phyloP scores from a whole-genome alignment of 2,113 vertebrate genomes.

The Amblyornis subalaris region DNA sequence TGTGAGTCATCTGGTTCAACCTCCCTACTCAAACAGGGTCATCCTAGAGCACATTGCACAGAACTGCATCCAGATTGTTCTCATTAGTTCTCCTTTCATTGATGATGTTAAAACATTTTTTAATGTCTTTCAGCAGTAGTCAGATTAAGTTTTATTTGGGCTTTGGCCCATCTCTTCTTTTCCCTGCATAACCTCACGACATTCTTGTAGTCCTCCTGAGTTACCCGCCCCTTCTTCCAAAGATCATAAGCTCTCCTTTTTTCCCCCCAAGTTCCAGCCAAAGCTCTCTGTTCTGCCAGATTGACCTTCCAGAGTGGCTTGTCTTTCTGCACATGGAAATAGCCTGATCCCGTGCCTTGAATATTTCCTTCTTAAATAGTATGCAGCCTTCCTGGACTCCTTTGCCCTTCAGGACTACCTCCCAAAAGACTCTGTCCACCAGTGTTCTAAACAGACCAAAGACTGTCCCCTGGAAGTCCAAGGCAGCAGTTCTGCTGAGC shows the following conservation, averaged over 20 bases:
- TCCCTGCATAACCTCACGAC: not conserved
- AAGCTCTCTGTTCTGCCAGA: not conserved
- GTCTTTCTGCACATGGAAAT: not conserved
- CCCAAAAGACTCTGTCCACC: not conserved
- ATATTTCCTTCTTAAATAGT: not conserved
- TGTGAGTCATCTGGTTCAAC: not conserved
- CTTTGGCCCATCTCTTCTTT: not conserved
- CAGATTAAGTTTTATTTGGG: too few relatives aligned
- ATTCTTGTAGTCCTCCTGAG: not conserved
- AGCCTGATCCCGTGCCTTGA: not conserved
- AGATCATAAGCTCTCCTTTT: not conserved
- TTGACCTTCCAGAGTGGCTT: not conserved
- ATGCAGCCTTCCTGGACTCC: not conserved
- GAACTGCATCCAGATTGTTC: too few relatives aligned
- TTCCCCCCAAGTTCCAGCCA: not conserved
- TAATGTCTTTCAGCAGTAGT: too few relatives aligned
- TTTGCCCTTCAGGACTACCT: not conserved
- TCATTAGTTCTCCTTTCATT: too few relatives aligned
- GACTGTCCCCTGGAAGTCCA: not conserved
- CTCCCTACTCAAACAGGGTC: not conserved
- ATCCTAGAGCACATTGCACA: too few relatives aligned
- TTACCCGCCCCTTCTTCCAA: accelerated
- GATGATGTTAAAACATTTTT: too few relatives aligned
- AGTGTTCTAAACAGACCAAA: not conserved
- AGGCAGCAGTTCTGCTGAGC: not conserved